Conservation (phyloP, 1,140 invertebrate species). For the Drosophila nebulosa region DNA sequence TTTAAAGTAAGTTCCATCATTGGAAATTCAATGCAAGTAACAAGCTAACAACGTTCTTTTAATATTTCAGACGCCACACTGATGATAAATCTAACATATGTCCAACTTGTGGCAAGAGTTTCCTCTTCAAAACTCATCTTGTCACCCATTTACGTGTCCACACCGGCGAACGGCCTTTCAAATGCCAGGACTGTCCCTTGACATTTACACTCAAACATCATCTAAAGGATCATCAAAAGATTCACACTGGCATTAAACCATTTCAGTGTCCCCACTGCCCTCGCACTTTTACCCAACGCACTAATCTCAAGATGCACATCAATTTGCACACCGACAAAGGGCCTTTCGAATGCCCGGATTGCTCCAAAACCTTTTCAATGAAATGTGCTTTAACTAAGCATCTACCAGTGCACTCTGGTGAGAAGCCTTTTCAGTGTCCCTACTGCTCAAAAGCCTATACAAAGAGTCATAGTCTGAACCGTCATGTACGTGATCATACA, state of each 20-base stretch:
- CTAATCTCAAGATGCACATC: slow-evolving; percentile 2
- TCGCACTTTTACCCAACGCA: background rate
- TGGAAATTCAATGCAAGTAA: too few relatives aligned
- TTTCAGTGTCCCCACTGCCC: background rate
- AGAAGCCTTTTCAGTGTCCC: background rate
- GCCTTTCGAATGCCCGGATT: background rate
- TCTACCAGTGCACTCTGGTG: background rate
- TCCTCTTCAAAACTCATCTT: background rate
- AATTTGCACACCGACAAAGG: background rate
- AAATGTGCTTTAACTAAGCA: background rate
- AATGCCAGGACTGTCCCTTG: background rate
- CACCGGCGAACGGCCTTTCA: background rate
- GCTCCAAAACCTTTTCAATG: background rate
- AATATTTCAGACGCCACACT: background rate
- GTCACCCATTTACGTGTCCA: slow-evolving; percentile 1
- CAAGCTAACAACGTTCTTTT: background rate
- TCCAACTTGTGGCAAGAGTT: background rate
- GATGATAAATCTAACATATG: background rate
- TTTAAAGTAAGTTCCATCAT: background rate
- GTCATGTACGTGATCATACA: background rate
- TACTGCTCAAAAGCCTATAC: background rate
- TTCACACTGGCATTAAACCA: background rate
- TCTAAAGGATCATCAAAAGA: background rate
- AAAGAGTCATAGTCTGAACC: background rate
- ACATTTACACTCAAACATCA: background rate